Evolutionary conservation across 2,888 invertebrate genomes (phyloP).

Genomic region (Euzetes globulus): DNA sequence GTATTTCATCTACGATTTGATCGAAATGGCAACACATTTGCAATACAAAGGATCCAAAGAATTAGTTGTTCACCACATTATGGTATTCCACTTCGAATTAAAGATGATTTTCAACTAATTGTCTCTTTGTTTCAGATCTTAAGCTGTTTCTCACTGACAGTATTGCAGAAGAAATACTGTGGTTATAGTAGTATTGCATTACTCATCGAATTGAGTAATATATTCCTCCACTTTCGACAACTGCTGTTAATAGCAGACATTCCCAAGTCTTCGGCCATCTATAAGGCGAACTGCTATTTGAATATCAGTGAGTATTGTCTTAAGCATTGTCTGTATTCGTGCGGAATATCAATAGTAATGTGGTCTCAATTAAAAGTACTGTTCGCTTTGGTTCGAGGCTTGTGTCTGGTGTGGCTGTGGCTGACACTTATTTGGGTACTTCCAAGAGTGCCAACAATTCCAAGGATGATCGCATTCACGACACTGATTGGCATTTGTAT

Average conservation of each 20-base stretch:
- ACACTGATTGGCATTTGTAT: constrained; percentile 7
- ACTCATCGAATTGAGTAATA: constrained; percentile 30
- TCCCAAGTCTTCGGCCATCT: neutral
- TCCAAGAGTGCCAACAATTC: neutral
- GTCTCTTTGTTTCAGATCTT: constrained; percentile 13
- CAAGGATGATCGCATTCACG: constrained; percentile 23
- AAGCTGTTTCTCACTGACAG: constrained; percentile 21
- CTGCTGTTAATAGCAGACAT: constrained; percentile 2
- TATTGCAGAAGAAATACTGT: neutral
- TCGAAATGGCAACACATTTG: constrained; percentile 25
- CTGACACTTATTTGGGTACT: neutral
- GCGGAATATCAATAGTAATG: too few relatives aligned
- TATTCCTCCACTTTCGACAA: constrained; percentile 34
- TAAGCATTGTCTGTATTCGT: too few relatives aligned
- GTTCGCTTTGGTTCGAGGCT: neutral
- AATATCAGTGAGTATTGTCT: constrained; percentile 17
- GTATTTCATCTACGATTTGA: constrained; percentile 28
- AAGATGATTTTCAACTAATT: neutral
- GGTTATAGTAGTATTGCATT: constrained; percentile 31
- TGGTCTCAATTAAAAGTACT: too few relatives aligned
- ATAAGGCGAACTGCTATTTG: constrained; percentile 2
- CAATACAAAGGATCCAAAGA: constrained; percentile 29
- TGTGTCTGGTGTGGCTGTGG: constrained; percentile 28
- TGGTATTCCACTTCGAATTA: constrained; percentile 20
- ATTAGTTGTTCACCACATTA: constrained; percentile 27